Evolutionary conservation across 2,113 vertebrate species (phyloP), one percentile per base, ranked within the genome.

Genomic region (Sinocyclocheilus anophthalmus): DNA sequence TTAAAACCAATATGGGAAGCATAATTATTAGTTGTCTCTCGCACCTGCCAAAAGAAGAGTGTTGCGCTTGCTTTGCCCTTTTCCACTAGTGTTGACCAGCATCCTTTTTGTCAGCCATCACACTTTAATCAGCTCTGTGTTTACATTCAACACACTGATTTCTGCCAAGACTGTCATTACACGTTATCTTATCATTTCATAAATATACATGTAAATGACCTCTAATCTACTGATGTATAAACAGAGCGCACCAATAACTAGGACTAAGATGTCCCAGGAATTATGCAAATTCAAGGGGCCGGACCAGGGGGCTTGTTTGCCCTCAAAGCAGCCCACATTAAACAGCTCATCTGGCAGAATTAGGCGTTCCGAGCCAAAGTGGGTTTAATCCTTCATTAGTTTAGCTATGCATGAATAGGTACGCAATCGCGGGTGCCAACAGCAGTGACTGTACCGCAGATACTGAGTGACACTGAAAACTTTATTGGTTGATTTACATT

Each of bases 201-300:
- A 83, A 82, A 90, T 90, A 70, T 65, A 75, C 42, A 90, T 87
- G 90, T 67, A 76, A 87, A 89, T 91, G 84, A 83, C 81, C 78
- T 61, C 84, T 85, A 87, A 90, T 90, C 90, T 92, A 88, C 26
- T 87, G 89, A 80, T 33, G 89, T 86, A 86, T 90, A 93, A 93
- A 94, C 92, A 91, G 91, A 92, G 90, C 37, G 78, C 88, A 91
- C 88, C 90, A 91, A 88, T 91, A 88, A 88, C 72, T 79, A 84
- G 18, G 73, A 45, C 83, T 91, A 94, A 84, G 65, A 63, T 81
- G 61, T 84, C 55, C 16, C 13, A 61, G 53, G 37, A 75, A 81
- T 86, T 80, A 84, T 80, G 83, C 50, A 80, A 84, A 87, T 63
- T 53, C 70, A 24, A 80, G 65, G 55, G 50, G 81, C 83, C 63